A percentile compares a stretch with the other conserved stretches of the same genome.
These are phyloP conservation scores for Canis aureus DNA, from an alignment of 2,113 vertebrate species.

Conservation along the genomic window DNA sequence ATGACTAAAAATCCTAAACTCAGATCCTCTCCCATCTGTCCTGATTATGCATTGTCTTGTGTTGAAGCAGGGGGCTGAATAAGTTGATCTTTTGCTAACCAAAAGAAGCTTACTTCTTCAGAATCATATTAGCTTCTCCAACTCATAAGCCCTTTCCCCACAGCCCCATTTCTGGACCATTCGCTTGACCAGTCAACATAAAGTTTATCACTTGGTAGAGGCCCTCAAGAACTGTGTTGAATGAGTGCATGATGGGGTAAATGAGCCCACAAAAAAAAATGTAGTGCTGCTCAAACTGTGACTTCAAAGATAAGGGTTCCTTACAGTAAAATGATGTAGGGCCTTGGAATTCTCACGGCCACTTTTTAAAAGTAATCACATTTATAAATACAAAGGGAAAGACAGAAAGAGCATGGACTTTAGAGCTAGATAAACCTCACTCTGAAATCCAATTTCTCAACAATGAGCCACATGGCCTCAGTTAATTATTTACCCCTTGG, in stretches of 20 bases:
- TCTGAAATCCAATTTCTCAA: constrained; percentile 29
- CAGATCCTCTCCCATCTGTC: neutral
- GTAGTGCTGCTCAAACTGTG: neutral
- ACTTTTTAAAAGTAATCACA: neutral
- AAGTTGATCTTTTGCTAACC: neutral
- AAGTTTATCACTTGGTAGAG: neutral
- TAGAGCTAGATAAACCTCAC: neutral
- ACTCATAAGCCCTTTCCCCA: neutral
- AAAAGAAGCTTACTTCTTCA: neutral
- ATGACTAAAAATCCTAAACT: neutral
- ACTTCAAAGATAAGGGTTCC: neutral
- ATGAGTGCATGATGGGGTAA: neutral
- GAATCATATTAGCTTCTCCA: neutral
- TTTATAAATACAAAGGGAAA: neutral
- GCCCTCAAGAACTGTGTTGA: neutral
- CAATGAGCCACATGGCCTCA: neutral
- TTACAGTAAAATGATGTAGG: neutral
- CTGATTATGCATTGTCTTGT: neutral
- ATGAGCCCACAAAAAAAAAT: neutral
- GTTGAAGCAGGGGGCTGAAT: neutral
- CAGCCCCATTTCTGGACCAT: neutral
- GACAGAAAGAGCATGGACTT: neutral
- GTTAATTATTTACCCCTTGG: neutral
- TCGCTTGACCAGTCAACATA: neutral
- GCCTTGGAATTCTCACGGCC: neutral